phyloP scores from a whole-genome alignment of 2,797 vertebrate species.

The Rhynchotus rufescens region DNA sequence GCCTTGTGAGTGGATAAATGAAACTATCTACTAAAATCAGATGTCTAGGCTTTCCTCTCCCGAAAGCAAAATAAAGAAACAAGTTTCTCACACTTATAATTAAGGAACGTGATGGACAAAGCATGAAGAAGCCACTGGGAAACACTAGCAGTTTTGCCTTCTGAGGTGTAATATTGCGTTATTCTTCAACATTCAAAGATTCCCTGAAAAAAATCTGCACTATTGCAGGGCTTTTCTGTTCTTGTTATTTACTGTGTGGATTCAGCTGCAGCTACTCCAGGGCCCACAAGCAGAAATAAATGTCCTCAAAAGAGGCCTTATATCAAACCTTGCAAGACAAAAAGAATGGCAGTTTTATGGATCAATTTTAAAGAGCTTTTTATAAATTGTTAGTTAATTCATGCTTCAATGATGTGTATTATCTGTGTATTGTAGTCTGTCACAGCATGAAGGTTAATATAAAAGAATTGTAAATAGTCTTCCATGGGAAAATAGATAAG shows the following conservation, averaged over 20 bases:
- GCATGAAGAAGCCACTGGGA: neutral
- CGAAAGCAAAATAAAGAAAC: neutral
- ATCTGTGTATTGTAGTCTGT: neutral
- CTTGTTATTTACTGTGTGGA: neutral
- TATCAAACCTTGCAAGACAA: constrained; percentile 8
- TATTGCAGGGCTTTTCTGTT: neutral
- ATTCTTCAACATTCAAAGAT: neutral
- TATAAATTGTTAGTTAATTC: constrained; percentile 36
- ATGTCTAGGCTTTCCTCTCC: neutral
- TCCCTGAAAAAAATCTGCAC: neutral
- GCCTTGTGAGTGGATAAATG: fast-evolving
- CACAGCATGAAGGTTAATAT: neutral
- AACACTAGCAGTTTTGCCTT: neutral
- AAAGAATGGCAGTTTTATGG: constrained; percentile 18
- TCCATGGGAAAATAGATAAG: neutral
- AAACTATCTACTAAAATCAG: fast-evolving
- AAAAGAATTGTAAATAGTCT: neutral
- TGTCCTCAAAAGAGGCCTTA: constrained; percentile 1
- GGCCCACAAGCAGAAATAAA: neutral
- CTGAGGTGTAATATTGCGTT: neutral
- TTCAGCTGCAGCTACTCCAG: neutral
- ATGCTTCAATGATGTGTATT: neutral
- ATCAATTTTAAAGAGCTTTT: neutral
- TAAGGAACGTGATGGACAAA: neutral
- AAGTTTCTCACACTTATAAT: neutral